Evolutionary conservation across 2,113 vertebrate species (phyloP).

Genomic region (Elachura formosa): DNA sequence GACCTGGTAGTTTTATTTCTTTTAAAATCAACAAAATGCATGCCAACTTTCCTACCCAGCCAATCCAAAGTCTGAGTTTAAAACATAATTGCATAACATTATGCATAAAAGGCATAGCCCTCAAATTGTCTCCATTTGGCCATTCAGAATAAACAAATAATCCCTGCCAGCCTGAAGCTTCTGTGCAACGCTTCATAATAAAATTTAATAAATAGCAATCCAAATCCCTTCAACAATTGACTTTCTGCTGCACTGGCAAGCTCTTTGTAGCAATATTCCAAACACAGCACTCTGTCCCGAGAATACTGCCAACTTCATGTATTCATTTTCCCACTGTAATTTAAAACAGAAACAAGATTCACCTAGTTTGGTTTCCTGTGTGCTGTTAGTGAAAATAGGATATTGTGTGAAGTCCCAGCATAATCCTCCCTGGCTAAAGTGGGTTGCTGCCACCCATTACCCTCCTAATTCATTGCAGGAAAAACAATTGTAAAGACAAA

Average conservation of each 20-base stretch:
- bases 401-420: not conserved
- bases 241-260: conserved; percentile 45
- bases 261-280: conserved; percentile 50
- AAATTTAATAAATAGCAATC: conserved; percentile 35
- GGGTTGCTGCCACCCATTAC: conserved; percentile 47
- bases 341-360: conserved; percentile 42
- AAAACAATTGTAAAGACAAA: conserved; percentile 16
- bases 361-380: conserved; percentile 6
- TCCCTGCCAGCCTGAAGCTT: conserved; percentile 15
- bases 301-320: not conserved
- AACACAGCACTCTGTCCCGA: not conserved
- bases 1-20: conserved; percentile 11
- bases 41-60: not conserved
- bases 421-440: conserved; percentile 26
- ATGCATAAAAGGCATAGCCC: not conserved
- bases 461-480: conserved; percentile 42
- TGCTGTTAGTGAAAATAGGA: conserved; percentile 19
- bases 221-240: conserved; percentile 50
- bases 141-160: conserved; percentile 23
- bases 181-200: conserved; percentile 19
- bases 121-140: not conserved
- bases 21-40: conserved; percentile 21
- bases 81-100: conserved; percentile 10
- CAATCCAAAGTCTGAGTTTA: not conserved
- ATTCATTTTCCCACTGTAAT: conserved; percentile 51